A percentile compares a stretch with the other conserved stretches of the same genome.
phyloP scores from a whole-genome alignment of 2,113 vertebrate species.

The Rafetus swinhoei region DNA sequence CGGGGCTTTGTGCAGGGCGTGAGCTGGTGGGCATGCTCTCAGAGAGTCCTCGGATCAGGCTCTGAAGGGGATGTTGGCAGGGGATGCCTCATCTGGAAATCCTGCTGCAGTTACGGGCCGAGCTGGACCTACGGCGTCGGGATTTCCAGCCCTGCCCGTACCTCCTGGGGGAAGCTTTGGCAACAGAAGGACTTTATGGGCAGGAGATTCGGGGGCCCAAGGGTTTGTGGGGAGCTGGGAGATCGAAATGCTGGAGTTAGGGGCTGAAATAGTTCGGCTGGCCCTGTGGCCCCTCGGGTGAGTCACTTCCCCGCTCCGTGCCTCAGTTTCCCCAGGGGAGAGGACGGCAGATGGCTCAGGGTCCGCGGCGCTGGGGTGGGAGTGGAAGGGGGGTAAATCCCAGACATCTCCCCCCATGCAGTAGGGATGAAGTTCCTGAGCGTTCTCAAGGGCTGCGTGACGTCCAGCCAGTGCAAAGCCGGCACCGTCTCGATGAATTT shows the following conservation, averaged over 20 bases:
- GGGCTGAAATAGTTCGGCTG: background rate
- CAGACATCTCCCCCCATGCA: background rate
- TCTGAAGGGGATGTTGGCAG: background rate
- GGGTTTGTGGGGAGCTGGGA: background rate
- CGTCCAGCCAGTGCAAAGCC: background rate
- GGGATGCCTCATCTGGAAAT: background rate
- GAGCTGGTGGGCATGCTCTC: background rate
- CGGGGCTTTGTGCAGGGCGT: background rate
- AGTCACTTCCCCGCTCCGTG: background rate
- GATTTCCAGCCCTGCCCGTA: fast-evolving
- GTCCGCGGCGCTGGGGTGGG: background rate
- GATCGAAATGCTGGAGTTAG: background rate
- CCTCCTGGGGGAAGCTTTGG: background rate
- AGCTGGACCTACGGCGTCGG: fast-evolving
- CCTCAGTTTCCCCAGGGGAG: background rate
- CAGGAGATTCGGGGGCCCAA: background rate
- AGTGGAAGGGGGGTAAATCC: background rate
- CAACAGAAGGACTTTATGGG: background rate
- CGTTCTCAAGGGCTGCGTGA: background rate
- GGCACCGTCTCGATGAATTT: background rate
- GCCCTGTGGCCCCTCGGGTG: background rate
- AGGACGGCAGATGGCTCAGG: background rate
- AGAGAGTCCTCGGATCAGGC: background rate
- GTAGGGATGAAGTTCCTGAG: background rate
- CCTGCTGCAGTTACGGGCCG: fast-evolving